Percentiles rank a stretch among this genome's conserved stretches.
phyloP scores from a whole-genome alignment of 1,140 invertebrate genomes.

The Macrobrachium rosenbergii region DNA sequence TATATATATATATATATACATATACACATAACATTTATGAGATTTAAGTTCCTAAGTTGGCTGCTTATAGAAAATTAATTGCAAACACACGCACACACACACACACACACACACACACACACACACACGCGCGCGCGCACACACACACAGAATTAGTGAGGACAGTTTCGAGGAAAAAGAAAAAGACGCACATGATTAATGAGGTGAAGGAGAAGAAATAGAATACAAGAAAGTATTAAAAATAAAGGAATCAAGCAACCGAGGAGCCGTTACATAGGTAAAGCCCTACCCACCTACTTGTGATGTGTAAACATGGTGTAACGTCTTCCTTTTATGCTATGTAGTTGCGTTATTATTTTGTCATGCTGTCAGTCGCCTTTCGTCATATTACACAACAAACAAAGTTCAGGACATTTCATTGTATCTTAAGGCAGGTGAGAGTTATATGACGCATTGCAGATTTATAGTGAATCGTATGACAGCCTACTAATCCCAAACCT shows the following conservation, averaged over 20 bases:
- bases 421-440: too few species aligned
- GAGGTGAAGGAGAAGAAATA: too few species aligned
- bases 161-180: too few species aligned
- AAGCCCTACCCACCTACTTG: too few species aligned
- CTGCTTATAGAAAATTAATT: not conserved
- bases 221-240: too few species aligned
- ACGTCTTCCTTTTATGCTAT: not conserved
- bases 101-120: not conserved
- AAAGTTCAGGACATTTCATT: too few species aligned
- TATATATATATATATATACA: slow-evolving; percentile 32
- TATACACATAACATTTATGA: not conserved
- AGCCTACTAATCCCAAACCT: too few species aligned
- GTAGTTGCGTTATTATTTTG: not conserved
- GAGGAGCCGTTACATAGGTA: too few species aligned
- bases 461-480: too few species aligned
- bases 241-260: too few species aligned
- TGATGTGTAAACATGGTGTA: not conserved
- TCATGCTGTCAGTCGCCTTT: not conserved
- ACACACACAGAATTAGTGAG: not conserved
- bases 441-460: not conserved
- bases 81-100: not conserved
- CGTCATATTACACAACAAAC: too few species aligned
- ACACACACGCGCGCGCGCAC: not conserved
- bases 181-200: too few species aligned
- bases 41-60: not conserved